Evolutionary conservation across 1,140 invertebrate genomes (phyloP), one percentile per base, ranked within the genome.

Genomic region (Drosophila tani): DNA sequence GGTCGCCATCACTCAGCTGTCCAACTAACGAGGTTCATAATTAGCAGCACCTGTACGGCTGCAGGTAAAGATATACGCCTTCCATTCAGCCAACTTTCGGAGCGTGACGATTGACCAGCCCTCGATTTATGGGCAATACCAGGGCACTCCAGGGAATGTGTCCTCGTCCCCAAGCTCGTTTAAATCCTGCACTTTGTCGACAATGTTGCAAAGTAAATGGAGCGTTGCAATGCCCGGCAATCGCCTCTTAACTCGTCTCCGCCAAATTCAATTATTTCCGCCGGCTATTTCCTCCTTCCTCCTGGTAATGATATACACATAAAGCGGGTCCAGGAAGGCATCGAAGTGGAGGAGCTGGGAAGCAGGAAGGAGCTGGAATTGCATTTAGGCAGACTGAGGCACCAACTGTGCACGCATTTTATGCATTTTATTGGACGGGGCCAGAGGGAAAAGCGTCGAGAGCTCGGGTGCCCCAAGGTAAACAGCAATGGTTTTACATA

Each of bases 371-470:
- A 68, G 50, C 41, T 60, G 67, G 88, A 87, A 87, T 87, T 87
- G 84, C 85, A 87, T 87, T 87, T 84, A 75, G 84, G 65, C 81
- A 88, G 65, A 51, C 76, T 50, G 76, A 35, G 81, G 63, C 73
- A 59, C 77, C 84, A 87, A 88, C 85, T 84, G 85, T 83, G 73
- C 62, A 88, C 76, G 84, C 85, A 88, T 88, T 90, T 87, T 88
- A 75, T 87, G 84, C 75, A 58, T 78, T 69, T 58, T 50, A 64
- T 60, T 84, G 57, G 35, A 55, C 38, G 24, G 7, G 5, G 11
- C 7, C 45, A 4, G 15, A 41, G 32, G 38, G 78, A 62, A 53
- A 65, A 60, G n/a, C 21, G 62, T 9, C 40, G 14, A 56, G 56
- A 1, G 9, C 55, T 40, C 6, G 6, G 32, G 14, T 15, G 12